A percentile compares a stretch with the other conserved stretches of the same genome.
These are phyloP conservation scores for Agrochola circellaris DNA, from an alignment of 2,888 invertebrate species.

Conservation along the genomic window DNA sequence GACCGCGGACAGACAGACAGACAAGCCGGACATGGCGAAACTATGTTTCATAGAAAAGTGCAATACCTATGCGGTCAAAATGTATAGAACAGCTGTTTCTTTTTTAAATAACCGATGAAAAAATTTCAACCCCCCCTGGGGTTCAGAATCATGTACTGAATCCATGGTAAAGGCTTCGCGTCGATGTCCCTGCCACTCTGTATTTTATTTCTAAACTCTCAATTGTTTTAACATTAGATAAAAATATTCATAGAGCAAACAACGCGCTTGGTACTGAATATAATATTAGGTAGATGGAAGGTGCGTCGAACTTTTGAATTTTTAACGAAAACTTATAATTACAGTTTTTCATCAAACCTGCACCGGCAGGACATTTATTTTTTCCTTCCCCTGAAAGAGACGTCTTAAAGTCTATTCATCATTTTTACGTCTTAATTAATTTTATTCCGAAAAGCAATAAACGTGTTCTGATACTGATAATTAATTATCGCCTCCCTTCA, in stretches of 20 bases:
- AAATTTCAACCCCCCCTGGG: too few relatives aligned
- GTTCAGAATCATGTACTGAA: too few relatives aligned
- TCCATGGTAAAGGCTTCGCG: too few relatives aligned
- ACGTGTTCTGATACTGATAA: slow-evolving; percentile 36
- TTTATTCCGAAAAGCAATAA: slow-evolving; percentile 50
- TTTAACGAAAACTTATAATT: too few relatives aligned
- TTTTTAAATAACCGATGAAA: too few relatives aligned
- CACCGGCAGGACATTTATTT: neutral
- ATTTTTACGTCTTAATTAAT: slow-evolving; percentile 42
- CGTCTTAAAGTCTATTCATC: slow-evolving; percentile 33
- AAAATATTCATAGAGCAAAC: neutral
- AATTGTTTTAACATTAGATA: neutral
- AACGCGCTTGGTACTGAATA: neutral
- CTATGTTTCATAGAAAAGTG: too few relatives aligned
- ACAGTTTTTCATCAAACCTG: neutral
- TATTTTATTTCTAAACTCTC: neutral
- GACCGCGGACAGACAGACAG: too few relatives aligned
- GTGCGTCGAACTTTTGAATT: neutral
- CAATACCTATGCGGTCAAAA: too few relatives aligned
- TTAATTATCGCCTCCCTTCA: slow-evolving; percentile 48
- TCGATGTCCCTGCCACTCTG: too few relatives aligned
- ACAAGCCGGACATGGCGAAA: too few relatives aligned
- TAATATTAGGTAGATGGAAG: neutral
- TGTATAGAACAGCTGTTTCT: too few relatives aligned
- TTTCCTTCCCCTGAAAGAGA: neutral